Conservation (phyloP, 2,888 invertebrate genomes). For the Leistus spinibarbis region DNA sequence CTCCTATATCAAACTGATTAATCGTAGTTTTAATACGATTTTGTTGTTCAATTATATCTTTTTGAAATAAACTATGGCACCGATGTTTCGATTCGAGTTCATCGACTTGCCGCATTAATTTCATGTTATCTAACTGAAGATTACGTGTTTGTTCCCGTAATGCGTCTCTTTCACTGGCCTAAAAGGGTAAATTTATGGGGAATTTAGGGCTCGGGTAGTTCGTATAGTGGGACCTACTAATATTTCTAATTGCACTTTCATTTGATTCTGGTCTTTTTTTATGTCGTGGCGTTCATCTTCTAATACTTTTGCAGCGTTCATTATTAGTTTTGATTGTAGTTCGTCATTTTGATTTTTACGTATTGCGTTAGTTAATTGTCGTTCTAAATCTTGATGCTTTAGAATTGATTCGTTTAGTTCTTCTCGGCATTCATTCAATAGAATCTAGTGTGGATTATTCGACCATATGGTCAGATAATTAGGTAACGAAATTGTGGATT, state of each 20-base stretch:
- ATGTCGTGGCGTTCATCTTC: constrained; percentile 40
- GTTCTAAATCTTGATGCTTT: constrained; percentile 40
- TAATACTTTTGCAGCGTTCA: constrained; percentile 33
- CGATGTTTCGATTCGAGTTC: constrained; percentile 46
- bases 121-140: constrained; percentile 44
- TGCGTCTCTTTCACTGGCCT: constrained; percentile 46
- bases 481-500: too few relatives aligned
- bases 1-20: constrained; percentile 30
- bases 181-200: not conserved
- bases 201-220: too few relatives aligned
- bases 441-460: too few relatives aligned
- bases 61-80: constrained; percentile 45
- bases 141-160: constrained; percentile 46
- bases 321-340: constrained; percentile 34
- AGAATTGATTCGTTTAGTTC: constrained; percentile 41
- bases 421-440: constrained; percentile 42
- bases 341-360: constrained; percentile 37
- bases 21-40: constrained; percentile 44
- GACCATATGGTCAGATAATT: too few relatives aligned
- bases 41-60: constrained; percentile 45
- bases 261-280: constrained; percentile 23
- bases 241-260: constrained; percentile 39
- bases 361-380: constrained; percentile 36
- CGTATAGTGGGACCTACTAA: constrained; percentile 35
- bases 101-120: constrained; percentile 46